Evolutionary conservation across 2,113 vertebrate genomes (phyloP), one percentile per base, ranked within the genome.

Genomic region (Pitta sordida): DNA sequence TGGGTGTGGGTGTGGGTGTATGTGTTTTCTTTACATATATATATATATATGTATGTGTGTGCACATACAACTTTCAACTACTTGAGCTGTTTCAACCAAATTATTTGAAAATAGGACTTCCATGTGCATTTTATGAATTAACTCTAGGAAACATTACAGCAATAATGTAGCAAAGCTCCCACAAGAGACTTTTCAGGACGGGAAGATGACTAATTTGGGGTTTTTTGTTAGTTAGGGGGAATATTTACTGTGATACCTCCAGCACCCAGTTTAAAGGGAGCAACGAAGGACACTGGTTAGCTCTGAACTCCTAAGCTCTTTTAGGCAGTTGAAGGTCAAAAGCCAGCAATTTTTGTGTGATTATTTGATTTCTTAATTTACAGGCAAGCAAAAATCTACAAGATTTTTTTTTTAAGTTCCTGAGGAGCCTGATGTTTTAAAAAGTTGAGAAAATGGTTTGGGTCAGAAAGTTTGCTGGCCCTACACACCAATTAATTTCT

Each of bases 11-110:
- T 73, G 9, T 56, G 4, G 67, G 10, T 48, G 4, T 22, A 4
- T 60, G 30, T 55, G 19, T 55, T 9, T 10, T n/a, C 21, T 56
- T 8, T 34, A 14, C 32, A 3, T 41, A 5, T 26, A 1, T 55
- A 3, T 34, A 3, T 56, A 0, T 44, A 44, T 44, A 0, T 48
- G 3, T 16, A 12, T 26, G 7, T 32, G 18, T 16, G 7, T 2
- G 13, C 15, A 27, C 7, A 3, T 1, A 10, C 20, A 60, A 19
- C 63, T 26, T 46, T 58, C 37, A 71, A 34, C 44, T 52, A 9
- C 39, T 67, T 64, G 43, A 86, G 46, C 37, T 4, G 0, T 78
- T 78, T 84, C 69, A 79, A 10, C 5, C 27, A 55, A 37, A 10
- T 76, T 55, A 15, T 39, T 69, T 56, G 37, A 36, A 62, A 53